Evolutionary conservation across 1,140 invertebrate species (phyloP).

Genomic region (Zaprionus camerounensis): DNA sequence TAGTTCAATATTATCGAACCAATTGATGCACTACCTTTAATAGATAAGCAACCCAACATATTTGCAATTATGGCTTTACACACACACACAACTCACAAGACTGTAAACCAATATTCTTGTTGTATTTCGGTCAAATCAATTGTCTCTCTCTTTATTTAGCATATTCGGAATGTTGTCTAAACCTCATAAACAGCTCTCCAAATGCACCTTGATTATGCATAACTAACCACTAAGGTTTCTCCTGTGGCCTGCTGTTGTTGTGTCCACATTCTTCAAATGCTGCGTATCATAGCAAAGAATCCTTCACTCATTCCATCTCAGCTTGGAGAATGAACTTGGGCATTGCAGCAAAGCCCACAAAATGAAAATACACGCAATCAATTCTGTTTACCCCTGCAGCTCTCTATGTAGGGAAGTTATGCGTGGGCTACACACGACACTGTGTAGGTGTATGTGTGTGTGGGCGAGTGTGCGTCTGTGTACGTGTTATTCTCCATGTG

Average conservation of each 20-base stretch:
- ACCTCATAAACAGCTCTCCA: not conserved
- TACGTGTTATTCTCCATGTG: not conserved
- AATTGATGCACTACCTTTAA: too few relatives aligned
- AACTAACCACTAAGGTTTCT: not conserved
- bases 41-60: not conserved
- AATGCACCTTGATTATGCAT: not conserved
- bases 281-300: constrained; percentile 53
- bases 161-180: not conserved
- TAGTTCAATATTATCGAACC: too few relatives aligned
- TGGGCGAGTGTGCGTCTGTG: not conserved
- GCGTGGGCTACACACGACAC: not conserved
- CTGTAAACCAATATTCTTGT: not conserved
- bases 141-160: not conserved
- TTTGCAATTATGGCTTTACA: not conserved
- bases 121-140: constrained; percentile 11
- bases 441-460: constrained; percentile 20
- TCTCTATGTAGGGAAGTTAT: constrained; percentile 4
- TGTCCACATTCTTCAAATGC: constrained; percentile 52
- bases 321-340: constrained; percentile 62
- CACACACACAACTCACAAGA: not conserved
- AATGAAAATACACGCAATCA: constrained; percentile 75
- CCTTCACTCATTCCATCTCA: constrained; percentile 3
- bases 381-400: constrained; percentile 73
- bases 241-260: constrained; percentile 42
- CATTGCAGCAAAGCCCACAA: constrained; percentile 1